These are phyloP conservation scores for Rhombomys opimus DNA, from an alignment of 2,113 vertebrate genomes.

Conservation along the genomic window DNA sequence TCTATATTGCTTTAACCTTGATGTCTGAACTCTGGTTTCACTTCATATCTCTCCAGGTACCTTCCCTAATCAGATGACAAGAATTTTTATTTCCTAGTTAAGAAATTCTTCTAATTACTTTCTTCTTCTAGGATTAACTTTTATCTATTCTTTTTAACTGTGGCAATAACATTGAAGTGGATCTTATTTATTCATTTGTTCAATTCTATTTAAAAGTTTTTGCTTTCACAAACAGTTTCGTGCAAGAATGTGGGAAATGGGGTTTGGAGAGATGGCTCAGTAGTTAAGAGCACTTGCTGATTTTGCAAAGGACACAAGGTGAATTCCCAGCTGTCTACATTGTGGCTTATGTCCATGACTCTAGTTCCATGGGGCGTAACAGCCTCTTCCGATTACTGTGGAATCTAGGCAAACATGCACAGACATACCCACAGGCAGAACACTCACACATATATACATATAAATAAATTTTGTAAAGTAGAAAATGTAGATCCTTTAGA, in stretches of 20 bases:
- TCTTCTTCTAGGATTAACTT: background rate
- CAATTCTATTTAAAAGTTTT: background rate
- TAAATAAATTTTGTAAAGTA: background rate
- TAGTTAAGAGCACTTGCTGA: background rate
- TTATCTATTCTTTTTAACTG: background rate
- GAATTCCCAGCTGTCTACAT: background rate
- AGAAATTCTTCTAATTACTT: background rate
- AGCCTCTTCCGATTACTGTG: background rate
- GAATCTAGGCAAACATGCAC: no score
- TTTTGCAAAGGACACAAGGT: background rate
- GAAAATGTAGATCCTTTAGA: background rate
- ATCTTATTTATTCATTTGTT: slow-evolving; percentile 1
- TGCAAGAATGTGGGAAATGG: background rate
- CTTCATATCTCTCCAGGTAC: background rate
- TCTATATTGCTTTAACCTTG: background rate
- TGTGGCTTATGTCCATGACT: background rate
- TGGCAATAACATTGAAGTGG: background rate
- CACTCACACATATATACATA: background rate
- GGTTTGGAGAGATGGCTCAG: background rate
- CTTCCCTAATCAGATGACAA: background rate
- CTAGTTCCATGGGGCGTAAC: background rate
- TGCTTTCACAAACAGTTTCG: background rate
- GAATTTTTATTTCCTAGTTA: background rate
- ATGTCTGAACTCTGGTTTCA: background rate
- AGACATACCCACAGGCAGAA: background rate